Conservation (phyloP, 2,113 vertebrate genomes). For the Xerus inauris region DNA sequence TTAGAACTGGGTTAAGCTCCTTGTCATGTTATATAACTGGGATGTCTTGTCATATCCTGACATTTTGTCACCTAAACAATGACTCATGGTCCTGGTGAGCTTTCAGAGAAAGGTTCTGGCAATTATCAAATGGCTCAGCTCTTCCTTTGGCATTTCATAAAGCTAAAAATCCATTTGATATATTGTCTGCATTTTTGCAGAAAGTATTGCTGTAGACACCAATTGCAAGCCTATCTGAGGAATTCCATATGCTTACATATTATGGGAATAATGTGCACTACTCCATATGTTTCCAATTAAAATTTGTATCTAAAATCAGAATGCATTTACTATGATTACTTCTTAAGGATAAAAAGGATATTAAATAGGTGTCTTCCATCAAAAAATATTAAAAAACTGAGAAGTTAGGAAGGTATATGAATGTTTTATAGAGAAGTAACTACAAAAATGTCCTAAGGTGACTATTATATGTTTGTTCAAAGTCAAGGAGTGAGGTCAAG, state of each 20-base stretch:
- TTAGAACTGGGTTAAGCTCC: conserved; percentile 69
- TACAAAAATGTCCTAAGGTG: background rate
- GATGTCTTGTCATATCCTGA: conserved; percentile 73
- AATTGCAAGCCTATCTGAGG: conserved; percentile 35
- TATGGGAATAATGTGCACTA: background rate
- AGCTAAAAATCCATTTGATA: conserved; percentile 47
- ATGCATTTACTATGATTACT: background rate
- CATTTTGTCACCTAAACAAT: conserved; percentile 71
- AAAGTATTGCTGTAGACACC: conserved; percentile 46
- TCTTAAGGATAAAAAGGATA: background rate
- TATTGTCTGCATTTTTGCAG: conserved; percentile 53
- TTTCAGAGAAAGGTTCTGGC: conserved; percentile 60
- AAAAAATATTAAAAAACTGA: background rate
- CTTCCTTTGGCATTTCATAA: conserved; percentile 64
- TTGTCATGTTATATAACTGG: conserved; percentile 77
- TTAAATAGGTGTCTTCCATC: background rate
- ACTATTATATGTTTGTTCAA: background rate
- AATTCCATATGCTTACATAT: conserved; percentile 49
- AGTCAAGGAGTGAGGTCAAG: background rate
- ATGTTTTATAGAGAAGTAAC: background rate
- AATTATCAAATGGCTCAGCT: conserved; percentile 61
- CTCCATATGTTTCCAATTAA: conserved; percentile 45
- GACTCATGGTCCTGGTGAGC: conserved; percentile 51
- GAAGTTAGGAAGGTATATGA: background rate
- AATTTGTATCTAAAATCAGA: background rate